phyloP scores from a whole-genome alignment of 2,888 invertebrate species.

The Eulithis prunata region DNA sequence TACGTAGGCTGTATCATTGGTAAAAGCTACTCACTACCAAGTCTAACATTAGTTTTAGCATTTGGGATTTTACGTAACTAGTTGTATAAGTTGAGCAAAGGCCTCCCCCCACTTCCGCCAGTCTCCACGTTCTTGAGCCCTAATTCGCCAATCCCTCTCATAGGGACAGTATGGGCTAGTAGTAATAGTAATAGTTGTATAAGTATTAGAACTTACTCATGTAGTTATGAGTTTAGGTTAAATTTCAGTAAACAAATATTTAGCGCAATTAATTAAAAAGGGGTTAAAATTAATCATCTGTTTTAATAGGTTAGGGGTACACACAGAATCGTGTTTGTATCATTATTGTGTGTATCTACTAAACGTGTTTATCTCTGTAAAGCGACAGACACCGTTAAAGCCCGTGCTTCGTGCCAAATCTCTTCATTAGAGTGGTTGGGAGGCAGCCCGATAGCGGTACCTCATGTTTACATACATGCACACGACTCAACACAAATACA shows the following conservation, averaged over 20 bases:
- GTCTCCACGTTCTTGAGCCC: no score
- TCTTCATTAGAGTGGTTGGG: conserved; percentile 78
- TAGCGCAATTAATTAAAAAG: conserved; percentile 7
- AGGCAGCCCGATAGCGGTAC: conserved; percentile 64
- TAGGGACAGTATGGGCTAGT: no score
- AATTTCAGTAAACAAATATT: conserved; percentile 18
- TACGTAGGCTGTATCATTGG: not conserved
- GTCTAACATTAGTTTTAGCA: no score
- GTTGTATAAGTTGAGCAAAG: no score
- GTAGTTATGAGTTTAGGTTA: not conserved
- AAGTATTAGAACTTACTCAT: not conserved
- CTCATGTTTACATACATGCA: conserved; percentile 64
- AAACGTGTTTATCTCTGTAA: conserved; percentile 59
- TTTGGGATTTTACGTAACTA: no score
- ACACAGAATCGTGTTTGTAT: conserved; percentile 36
- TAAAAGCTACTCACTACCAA: no score
- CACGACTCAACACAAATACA: conserved; percentile 57
- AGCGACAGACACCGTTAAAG: conserved; percentile 69
- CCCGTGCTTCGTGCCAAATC: conserved; percentile 80
- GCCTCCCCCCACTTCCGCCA: no score
- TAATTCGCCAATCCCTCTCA: no score
- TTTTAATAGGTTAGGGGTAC: conserved; percentile 30
- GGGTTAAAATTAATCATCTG: conserved; percentile 16
- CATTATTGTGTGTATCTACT: conserved; percentile 37
- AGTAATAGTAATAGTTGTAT: not conserved